Base-by-base conservation (phyloP, 1,140 invertebrate genomes). In the Neotoxoptera formosana region DNA sequence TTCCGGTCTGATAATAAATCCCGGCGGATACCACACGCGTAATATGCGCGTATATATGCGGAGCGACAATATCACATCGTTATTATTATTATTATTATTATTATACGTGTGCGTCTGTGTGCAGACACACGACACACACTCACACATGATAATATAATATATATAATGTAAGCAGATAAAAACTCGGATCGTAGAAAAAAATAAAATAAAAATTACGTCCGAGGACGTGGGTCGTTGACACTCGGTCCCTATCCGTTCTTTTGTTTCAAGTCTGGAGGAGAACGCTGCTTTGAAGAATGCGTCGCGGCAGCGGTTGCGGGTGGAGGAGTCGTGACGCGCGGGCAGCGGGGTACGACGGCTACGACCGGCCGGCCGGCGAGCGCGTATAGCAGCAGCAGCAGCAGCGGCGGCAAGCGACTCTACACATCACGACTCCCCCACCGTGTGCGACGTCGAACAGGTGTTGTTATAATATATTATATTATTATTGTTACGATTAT, bases 161-260 rank as follows among this genome's bases (percentile, higher is more conserved):
- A 17, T 83, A 84, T 84, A 45, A 45, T 86, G 6, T 48, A 48
- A 48, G 17, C 86, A 30, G 30, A 87, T 48, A 87, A 87, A 87
- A 87, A 87, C 25, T 87, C 30, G 83, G 83, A 84, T 84, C 83
- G 86, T 51, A 48, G 48, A n/a, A 87, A 87, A 48, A 87, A 87
- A 87, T 20, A 9, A n/a, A 89, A 89, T 34, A 53, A 89, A 56
- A 89, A 89, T 56, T 89, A 89, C 51, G 88, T 89, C 88, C 88
- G 88, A 89, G n/a, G 87, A 41, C 48, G 25, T 56, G 91, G 91
- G 91, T 92, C 91, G 91, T 92, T 92, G 91, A 92, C 91, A 51
- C 41, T 36, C 60, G 60, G 41, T 91, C 91, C 91, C 45, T 92
- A 83, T 83, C 67, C 67, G 91, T 92, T 92, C 91, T 92, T 92